These are phyloP conservation scores for Cheumatopsyche charites DNA, from an alignment of 1,140 invertebrate species.

Conservation along the genomic window DNA sequence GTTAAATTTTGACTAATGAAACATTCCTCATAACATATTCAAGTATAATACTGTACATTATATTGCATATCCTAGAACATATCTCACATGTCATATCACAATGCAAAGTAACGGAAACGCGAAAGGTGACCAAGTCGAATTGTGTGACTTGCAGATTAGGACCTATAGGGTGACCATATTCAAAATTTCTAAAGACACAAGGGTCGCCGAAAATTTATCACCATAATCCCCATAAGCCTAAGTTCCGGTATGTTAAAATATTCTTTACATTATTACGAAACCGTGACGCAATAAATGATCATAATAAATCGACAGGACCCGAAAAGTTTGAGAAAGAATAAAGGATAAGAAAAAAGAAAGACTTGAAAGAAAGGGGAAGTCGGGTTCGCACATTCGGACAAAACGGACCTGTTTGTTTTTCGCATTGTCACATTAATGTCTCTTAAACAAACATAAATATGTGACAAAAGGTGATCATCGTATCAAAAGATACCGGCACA, in stretches of 20 bases:
- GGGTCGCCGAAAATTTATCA: constrained; percentile 3
- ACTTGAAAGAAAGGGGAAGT: no score
- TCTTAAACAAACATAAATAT: constrained; percentile 48
- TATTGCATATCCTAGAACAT: no score
- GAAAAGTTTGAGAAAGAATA: background rate
- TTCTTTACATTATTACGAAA: no score
- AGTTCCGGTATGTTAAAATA: background rate
- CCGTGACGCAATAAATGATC: background rate
- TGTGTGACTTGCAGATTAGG: no score
- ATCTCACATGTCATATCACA: no score
- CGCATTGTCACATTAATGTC: constrained; percentile 46
- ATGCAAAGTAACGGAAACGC: no score
- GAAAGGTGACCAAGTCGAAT: no score
- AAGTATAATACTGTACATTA: no score
- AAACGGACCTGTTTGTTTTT: constrained; percentile 44
- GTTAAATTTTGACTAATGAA: no score
- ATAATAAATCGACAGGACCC: background rate
- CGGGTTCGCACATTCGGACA: constrained; percentile 30
- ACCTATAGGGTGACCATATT: no score
- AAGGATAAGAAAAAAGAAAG: background rate
- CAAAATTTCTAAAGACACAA: background rate
- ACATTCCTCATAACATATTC: no score
- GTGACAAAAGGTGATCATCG: constrained; percentile 27
- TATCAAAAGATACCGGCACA: background rate
- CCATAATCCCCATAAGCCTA: constrained; percentile 20